A percentile compares a stretch with the other conserved stretches of the same genome.
These are phyloP conservation scores for Antheraea mylitta DNA, from an alignment of 1,140 invertebrate species.

Conservation along the genomic window DNA sequence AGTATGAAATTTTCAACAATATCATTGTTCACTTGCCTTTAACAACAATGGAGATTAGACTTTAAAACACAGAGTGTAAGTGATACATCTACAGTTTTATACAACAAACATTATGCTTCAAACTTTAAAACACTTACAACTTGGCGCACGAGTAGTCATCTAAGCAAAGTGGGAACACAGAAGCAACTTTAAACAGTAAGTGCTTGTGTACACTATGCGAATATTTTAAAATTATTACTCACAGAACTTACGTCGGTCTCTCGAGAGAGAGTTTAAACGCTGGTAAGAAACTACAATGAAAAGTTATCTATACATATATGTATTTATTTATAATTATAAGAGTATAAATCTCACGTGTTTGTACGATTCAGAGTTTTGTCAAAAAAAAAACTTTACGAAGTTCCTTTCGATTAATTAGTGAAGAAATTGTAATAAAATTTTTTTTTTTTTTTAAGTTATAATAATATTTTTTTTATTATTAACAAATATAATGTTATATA, in stretches of 20 bases:
- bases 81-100: neutral
- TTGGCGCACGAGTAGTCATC: neutral
- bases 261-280: neutral
- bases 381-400: no score
- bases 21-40: no score
- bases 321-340: no score
- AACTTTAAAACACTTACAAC: slow-evolving; percentile 10
- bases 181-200: neutral
- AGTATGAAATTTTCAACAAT: no score
- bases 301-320: neutral
- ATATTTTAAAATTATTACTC: neutral
- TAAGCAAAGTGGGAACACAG: neutral
- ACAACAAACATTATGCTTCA: slow-evolving; percentile 5
- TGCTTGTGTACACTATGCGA: neutral
- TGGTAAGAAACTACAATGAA: neutral
- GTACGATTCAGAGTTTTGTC: no score
- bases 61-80: neutral
- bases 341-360: no score
- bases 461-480: no score
- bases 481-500: no score
- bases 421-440: no score
- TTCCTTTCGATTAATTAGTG: no score
- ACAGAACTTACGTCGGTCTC: neutral
- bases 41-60: no score
- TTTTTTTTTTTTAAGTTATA: no score